Conservation (phyloP, 1,140 invertebrate species). For the Cephus cinctus region DNA sequence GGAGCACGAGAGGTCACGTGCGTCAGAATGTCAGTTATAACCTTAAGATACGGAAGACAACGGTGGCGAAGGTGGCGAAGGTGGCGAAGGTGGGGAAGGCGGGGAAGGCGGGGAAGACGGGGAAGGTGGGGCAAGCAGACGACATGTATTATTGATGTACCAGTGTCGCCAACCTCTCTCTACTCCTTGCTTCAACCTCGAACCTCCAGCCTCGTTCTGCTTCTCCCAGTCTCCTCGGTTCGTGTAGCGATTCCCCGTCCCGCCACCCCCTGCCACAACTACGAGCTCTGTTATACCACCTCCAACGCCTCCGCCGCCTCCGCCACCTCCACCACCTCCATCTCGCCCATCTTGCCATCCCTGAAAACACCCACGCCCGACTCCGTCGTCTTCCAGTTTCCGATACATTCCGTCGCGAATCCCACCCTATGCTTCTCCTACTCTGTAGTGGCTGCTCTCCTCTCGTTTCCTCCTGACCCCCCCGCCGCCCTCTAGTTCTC, state of each 20-base stretch:
- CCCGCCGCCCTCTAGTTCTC: too few species aligned
- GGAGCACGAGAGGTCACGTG: constrained; percentile 25
- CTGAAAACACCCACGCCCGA: constrained; percentile 9
- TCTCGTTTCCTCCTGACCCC: too few species aligned
- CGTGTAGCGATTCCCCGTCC: constrained; percentile 14
- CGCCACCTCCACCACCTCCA: not conserved
- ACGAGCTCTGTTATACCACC: too few species aligned
- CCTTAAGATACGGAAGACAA: constrained; percentile 26
- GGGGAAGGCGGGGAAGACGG: constrained; percentile 2
- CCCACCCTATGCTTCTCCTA: constrained; percentile 10
- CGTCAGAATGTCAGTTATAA: constrained; percentile 37
- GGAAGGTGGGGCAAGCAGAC: constrained; percentile 17
- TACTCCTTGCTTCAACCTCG: too few species aligned
- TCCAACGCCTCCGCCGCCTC: not conserved
- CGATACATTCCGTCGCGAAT: constrained; percentile 35
- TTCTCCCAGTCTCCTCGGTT: constrained; percentile 13
- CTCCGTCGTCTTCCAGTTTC: constrained; percentile 28
- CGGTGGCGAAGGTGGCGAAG: constrained; percentile 12
- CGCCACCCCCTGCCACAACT: constrained; percentile 6
- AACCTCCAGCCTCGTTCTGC: constrained; percentile 13
- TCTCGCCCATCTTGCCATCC: constrained; percentile 10
- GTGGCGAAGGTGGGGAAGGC: constrained; percentile 14
- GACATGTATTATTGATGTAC: constrained; percentile 43
- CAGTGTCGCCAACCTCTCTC: constrained; percentile 25
- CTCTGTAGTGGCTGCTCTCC: too few species aligned